phyloP scores from a whole-genome alignment of 2,888 invertebrate genomes.

The Callosobruchus maculatus region DNA sequence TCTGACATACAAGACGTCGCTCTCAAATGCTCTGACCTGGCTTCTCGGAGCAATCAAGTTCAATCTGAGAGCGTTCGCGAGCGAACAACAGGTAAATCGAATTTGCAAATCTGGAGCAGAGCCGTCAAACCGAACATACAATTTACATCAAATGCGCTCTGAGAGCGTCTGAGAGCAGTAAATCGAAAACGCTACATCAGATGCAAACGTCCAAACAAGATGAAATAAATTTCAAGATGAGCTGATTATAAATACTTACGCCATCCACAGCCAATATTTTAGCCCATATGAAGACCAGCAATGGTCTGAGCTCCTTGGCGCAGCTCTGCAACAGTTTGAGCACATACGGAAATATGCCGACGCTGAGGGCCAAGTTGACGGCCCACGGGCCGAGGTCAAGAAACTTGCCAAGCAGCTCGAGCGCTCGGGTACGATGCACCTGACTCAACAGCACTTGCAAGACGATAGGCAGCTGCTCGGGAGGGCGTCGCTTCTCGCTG shows the following conservation, averaged over 20 bases:
- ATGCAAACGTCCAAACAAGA: too few relatives aligned
- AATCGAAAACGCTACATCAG: too few relatives aligned
- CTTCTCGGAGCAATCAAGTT: too few relatives aligned
- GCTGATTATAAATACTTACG: conserved; percentile 54
- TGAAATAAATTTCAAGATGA: too few relatives aligned
- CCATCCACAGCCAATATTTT: conserved; percentile 96
- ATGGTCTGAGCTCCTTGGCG: conserved; percentile 85
- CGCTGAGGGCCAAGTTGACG: conserved; percentile 90
- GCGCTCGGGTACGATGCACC: conserved; percentile 88
- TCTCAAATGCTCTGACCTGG: too few relatives aligned
- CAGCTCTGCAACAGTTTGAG: conserved; percentile 93
- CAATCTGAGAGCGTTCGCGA: too few relatives aligned
- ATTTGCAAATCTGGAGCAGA: too few relatives aligned
- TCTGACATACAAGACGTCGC: too few relatives aligned
- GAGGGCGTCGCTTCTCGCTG: conserved; percentile 75
- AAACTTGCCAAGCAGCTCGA: conserved; percentile 90
- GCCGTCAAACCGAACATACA: too few relatives aligned
- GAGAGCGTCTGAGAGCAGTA: too few relatives aligned
- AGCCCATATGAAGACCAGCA: conserved; percentile 98
- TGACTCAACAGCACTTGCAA: conserved; percentile 77
- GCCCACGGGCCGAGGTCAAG: conserved; percentile 95
- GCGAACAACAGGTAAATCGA: too few relatives aligned
- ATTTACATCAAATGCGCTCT: too few relatives aligned
- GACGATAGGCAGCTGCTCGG: conserved; percentile 96
- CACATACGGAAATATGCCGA: conserved; percentile 99